Conservation (phyloP, 2,797 vertebrate species). For the Botia kubotai region DNA sequence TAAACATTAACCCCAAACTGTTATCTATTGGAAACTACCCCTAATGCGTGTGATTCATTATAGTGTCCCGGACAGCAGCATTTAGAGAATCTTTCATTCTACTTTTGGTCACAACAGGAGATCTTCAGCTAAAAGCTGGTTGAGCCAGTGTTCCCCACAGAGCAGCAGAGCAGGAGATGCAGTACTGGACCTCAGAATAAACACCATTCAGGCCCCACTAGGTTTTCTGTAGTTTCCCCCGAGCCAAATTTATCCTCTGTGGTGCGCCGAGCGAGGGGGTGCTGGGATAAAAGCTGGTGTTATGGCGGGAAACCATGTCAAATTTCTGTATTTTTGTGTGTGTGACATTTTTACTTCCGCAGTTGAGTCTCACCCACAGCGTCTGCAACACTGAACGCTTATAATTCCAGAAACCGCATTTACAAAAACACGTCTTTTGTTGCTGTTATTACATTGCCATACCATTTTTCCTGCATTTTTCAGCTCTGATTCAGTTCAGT, state of each 20-base stretch:
- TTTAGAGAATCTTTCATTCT: constrained; percentile 12
- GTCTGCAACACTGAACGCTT: not conserved
- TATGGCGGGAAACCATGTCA: constrained; percentile 27
- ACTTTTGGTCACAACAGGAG: constrained; percentile 30
- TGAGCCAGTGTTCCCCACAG: constrained; percentile 1
- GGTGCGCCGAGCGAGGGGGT: constrained; percentile 20
- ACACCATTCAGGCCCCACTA: constrained; percentile 37
- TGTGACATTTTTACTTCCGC: constrained; percentile 16
- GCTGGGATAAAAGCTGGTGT: constrained; percentile 29
- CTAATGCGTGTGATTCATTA: constrained; percentile 10
- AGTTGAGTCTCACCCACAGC: constrained; percentile 16
- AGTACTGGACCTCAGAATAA: constrained; percentile 24
- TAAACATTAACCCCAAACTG: not conserved
- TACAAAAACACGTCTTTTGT: not conserved
- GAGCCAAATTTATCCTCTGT: constrained; percentile 39
- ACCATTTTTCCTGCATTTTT: no score
- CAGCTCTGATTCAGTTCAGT: no score
- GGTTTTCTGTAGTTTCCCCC: constrained; percentile 39
- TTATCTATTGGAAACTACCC: constrained; percentile 11
- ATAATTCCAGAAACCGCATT: constrained; percentile 14
- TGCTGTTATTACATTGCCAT: not conserved
- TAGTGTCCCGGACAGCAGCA: constrained; percentile 25
- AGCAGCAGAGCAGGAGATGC: not conserved
- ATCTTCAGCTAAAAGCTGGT: constrained; percentile 10
- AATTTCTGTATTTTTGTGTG: constrained; percentile 23